Base-by-base conservation (phyloP, 2,888 invertebrate genomes). In the Drosophila infuscata region DNA sequence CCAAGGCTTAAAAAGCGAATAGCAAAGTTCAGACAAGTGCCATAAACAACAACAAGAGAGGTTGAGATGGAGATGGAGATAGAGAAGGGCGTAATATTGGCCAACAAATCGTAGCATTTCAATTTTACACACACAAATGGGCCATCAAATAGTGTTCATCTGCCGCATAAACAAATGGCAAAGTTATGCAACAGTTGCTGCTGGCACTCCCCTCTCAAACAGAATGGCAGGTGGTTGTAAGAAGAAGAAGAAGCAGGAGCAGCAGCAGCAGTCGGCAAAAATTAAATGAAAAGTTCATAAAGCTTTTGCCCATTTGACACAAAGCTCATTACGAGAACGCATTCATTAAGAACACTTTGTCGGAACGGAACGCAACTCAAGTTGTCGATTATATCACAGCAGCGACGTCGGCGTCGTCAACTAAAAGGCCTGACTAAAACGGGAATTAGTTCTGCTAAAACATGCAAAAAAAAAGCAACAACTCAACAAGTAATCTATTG, bases 101-200 rank as follows among this genome's bases (percentile, higher is more conserved):
- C 56, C 30, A 65, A n/a, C 53, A 46, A 69, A 74, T 59, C 51
- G 65, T 65, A 66, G 20, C 74, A 74, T 63, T 74, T 67, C 60
- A 62, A 66, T 72, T 77, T 75, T 59, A 48, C 70, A 63, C 56
- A 62, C 74, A 65, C 56, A 38, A 74, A 52, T 74, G 48, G 56
- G 61, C 59, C 62, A 70, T 77, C 74, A 61, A 62, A 67, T 25
- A 43, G 57, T 64, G 20, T 52, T 54, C 56, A 68, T 51, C 53
- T 41, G 35, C 53, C 64, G 17, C 51, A 49, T 29, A 29, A 32
- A 41, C 41, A 36, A 66, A 29, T 43, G 30, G 41, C 56, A 68
- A 54, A 54, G 58, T 82, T 82, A 84, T 81, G 88, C 88, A 83
- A 88, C 82, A 78, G 79, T 88, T 79, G 70, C 78, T 46, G 46